Percentiles rank a stretch among this genome's conserved stretches.
Conservation (phyloP, 1,140 invertebrate genomes). For the Sitobion miscanthi region DNA sequence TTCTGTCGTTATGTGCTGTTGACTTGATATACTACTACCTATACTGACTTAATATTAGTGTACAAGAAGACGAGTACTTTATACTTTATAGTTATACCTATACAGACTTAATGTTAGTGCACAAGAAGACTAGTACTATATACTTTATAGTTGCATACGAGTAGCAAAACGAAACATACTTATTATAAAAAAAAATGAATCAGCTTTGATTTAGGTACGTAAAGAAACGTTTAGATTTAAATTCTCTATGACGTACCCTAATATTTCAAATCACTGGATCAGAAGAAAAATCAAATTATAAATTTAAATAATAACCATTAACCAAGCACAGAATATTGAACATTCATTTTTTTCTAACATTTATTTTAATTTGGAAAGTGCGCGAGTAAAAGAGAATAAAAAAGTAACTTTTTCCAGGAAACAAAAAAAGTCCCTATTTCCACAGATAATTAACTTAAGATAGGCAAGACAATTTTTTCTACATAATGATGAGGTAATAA, state of each 20-base stretch:
- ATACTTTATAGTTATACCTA: neutral
- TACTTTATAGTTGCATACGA: neutral
- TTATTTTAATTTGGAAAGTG: neutral
- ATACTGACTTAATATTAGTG: neutral
- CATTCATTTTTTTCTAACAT: neutral
- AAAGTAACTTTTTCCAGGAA: neutral
- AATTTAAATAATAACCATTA: neutral
- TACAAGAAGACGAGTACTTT: no score
- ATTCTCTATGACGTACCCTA: neutral
- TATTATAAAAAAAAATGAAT: neutral
- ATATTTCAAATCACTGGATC: neutral
- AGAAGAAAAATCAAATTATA: neutral
- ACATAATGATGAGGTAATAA: neutral
- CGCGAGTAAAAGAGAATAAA: neutral
- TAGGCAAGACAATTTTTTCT: neutral
- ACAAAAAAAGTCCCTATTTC: neutral
- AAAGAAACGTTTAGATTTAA: neutral
- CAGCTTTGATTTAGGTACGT: neutral
- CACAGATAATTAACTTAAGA: neutral
- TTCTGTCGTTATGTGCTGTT: neutral
- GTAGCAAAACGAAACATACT: neutral
- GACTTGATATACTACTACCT: neutral
- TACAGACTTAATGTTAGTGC: no score
- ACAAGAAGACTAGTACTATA: no score
- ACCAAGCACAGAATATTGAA: neutral